Evolutionary conservation across 1,140 invertebrate species (phyloP).

Genomic region (Lerema accius): DNA sequence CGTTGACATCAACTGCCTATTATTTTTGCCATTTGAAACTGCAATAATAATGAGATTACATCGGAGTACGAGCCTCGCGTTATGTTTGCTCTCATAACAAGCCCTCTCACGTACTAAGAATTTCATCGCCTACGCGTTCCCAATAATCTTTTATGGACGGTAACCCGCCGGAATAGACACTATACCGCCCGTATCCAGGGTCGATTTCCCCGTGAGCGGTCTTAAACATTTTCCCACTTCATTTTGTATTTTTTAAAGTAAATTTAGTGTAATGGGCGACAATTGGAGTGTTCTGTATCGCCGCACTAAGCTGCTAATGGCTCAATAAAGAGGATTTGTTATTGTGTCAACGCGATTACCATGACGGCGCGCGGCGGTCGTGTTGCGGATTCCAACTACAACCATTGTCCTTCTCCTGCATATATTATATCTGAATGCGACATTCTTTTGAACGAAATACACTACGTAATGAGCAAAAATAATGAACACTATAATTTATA

Average conservation of each 20-base stretch:
- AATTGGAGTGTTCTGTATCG: not conserved
- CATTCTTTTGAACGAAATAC: too few species aligned
- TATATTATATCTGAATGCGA: too few species aligned
- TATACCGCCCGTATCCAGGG: not conserved
- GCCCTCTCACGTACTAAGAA: conserved; percentile 22
- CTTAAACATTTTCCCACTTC: not conserved
- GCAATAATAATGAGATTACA: conserved; percentile 6
- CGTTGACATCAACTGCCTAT: too few species aligned
- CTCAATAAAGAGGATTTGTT: not conserved
- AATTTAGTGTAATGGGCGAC: not conserved
- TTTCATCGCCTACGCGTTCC: conserved; percentile 21
- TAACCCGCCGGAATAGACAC: not conserved
- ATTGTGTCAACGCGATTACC: not conserved
- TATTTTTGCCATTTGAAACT: not conserved
- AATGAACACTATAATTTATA: too few species aligned
- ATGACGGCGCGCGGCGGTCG: too few species aligned
- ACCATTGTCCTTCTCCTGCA: too few species aligned
- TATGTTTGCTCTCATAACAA: conserved; percentile 14
- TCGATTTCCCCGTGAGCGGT: not conserved
- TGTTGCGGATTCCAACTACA: too few species aligned
- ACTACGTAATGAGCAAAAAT: too few species aligned
- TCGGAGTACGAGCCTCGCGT: not conserved
- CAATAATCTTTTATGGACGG: conserved; percentile 14
- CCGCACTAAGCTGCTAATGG: not conserved
- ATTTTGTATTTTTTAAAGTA: conserved; percentile 1